Evolutionary conservation across 64 coral and sea anemone genomes (phyloP).

Genomic region (Pocillopora damicornis): DNA sequence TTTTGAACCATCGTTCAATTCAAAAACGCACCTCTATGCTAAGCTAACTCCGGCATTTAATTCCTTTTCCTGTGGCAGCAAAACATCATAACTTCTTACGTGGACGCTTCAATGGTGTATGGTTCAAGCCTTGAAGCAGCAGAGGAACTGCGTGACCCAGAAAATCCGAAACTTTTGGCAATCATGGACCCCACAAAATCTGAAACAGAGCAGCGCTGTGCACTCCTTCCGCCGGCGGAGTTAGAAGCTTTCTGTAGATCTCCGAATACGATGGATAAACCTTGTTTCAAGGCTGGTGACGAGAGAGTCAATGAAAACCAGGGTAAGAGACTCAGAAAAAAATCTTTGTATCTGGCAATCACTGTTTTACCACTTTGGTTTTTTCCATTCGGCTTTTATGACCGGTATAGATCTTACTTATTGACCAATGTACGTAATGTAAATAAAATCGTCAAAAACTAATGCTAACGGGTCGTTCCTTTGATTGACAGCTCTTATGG

Average conservation of each 20-base stretch:
- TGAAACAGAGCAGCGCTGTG: not conserved
- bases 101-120: conserved; percentile 13
- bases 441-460: not conserved
- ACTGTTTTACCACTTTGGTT: too few species aligned
- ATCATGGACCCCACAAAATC: too few species aligned
- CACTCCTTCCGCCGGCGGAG: not conserved
- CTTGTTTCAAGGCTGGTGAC: conserved; percentile 18
- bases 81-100: not conserved
- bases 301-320: conserved; percentile 24
- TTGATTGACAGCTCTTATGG: conserved; percentile 25
- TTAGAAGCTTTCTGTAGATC: conserved; percentile 11
- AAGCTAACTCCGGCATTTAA: not conserved
- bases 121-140: not conserved
- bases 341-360: not conserved
- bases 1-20: too few species aligned
- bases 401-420: not conserved
- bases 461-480: not conserved
- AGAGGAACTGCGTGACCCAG: not conserved
- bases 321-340: not conserved
- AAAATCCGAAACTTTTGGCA: not conserved
- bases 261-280: not conserved
- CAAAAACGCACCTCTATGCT: not conserved
- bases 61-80: not conserved
- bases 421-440: too few species aligned
- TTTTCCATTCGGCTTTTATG: not conserved